Evolutionary conservation across 2,113 vertebrate genomes (phyloP), one percentile per base, ranked within the genome.

Genomic region (Oncorhynchus tshawytscha): DNA sequence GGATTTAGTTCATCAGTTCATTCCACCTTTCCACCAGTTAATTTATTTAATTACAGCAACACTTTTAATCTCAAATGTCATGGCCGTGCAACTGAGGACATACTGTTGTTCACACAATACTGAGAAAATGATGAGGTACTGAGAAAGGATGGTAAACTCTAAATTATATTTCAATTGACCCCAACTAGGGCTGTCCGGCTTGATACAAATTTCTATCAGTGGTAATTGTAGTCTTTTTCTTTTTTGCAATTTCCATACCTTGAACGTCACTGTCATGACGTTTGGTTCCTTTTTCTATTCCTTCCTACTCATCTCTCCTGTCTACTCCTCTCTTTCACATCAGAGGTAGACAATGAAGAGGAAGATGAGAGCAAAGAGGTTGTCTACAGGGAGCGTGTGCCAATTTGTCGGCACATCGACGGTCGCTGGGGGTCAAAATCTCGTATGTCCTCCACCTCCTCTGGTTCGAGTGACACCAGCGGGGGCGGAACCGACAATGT

Each of bases 401-500:
- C 89, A 73, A 78, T 94, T 70, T 92, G 83, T 39, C 7, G 6
- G 34, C 34, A 39, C 9, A 8, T 39, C 16, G 84, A 45, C 0
- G 1, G 90, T 34, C 86, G 88, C 29, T 78, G 84, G 34, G 34
- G 34, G 73, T 90, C 90, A 31, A 94, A 94, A 62, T 94, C 92
- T 5, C 94, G 95, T 71, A 93, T 93, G 75, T 95, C 92, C 0
- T 97, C 96, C 3, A 95, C 93, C 0, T 97, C 96, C 2, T 97
- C 96, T 0, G 85, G 84, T 9, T 97, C 95, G 75, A 94, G 91
- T 9, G 93, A 94, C 59, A 93, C 91, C 67, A 96, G 95, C 0
- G 93, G 92, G 3, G 92, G 90, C 0, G 95, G 95, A 31, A 90
- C 79, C 0, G 94, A 96, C 82, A 97, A 96, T 0, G 91, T 96